These are phyloP conservation scores for Acipenser ruthenus DNA, from an alignment of 2,797 vertebrate genomes.

Conservation along the genomic window DNA sequence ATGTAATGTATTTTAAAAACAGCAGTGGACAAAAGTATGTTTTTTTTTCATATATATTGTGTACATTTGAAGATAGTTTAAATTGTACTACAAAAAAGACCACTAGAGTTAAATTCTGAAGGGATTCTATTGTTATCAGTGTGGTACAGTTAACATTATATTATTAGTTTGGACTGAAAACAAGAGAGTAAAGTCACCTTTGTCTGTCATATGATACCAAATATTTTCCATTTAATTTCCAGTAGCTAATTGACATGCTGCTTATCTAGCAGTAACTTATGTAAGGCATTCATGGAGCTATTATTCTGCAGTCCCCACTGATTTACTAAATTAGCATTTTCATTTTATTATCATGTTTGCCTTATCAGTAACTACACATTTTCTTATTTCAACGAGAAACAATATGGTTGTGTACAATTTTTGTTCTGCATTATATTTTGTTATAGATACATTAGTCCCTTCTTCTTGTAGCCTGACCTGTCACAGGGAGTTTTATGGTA, in stretches of 20 bases:
- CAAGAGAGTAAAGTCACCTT: constrained; percentile 8
- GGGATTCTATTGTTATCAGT: too few relatives aligned
- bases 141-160: too few relatives aligned
- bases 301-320: constrained; percentile 20
- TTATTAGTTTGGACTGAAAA: not conserved
- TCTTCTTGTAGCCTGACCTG: too few relatives aligned
- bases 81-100: too few relatives aligned
- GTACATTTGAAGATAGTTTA: too few relatives aligned
- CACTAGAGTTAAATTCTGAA: too few relatives aligned
- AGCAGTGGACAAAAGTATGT: too few relatives aligned
- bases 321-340: constrained; percentile 24
- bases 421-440: not conserved
- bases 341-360: constrained; percentile 18
- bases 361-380: constrained; percentile 26
- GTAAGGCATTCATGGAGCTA: constrained; percentile 10
- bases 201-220: not conserved
- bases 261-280: constrained; percentile 19
- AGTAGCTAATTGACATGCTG: constrained; percentile 16
- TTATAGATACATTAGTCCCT: too few relatives aligned
- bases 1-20: too few relatives aligned
- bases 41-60: too few relatives aligned
- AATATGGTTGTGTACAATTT: constrained; percentile 14
- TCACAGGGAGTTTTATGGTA: too few relatives aligned
- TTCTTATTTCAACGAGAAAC: constrained; percentile 15
- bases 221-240: constrained; percentile 13